A percentile compares a stretch with the other conserved stretches of the same genome.
Conservation (phyloP, 2,113 vertebrate genomes). For the Carassius auratus region DNA sequence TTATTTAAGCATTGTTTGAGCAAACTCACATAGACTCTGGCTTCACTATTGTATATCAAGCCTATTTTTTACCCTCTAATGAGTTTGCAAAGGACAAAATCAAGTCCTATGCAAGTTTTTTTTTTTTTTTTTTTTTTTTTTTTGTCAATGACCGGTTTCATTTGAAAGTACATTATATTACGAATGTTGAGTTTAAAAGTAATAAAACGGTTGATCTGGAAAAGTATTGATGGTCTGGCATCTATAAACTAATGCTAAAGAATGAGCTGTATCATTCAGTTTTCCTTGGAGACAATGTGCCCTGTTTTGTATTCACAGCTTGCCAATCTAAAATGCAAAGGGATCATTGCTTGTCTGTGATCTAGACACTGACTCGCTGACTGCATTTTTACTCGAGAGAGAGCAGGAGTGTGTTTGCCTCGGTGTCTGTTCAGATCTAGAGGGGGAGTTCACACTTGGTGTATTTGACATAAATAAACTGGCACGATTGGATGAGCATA, state of each 20-base stretch:
- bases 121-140: no score
- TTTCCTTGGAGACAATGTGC: background rate
- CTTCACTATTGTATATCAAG: background rate
- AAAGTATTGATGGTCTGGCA: background rate
- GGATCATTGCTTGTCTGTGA: constrained; percentile 60
- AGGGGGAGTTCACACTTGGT: constrained; percentile 59
- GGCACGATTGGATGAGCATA: constrained; percentile 55
- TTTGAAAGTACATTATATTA: background rate
- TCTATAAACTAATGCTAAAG: background rate
- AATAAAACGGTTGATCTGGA: background rate
- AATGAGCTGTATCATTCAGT: background rate
- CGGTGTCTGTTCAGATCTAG: constrained; percentile 54
- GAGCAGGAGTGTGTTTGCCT: constrained; percentile 37
- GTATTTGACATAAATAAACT: constrained; percentile 57
- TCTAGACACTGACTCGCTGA: constrained; percentile 62
- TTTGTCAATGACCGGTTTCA: no score
- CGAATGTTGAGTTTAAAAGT: background rate
- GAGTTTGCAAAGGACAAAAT: background rate
- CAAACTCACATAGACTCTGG: background rate
- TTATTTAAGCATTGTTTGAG: background rate
- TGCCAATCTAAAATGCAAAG: constrained; percentile 58
- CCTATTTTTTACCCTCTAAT: background rate
- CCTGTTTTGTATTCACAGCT: constrained; percentile 61
- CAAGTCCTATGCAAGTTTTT: background rate
- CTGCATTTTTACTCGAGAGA: constrained; percentile 58